These are phyloP conservation scores for Pterophyllum scalare DNA, from an alignment of 2,113 vertebrate species.

Conservation along the genomic window DNA sequence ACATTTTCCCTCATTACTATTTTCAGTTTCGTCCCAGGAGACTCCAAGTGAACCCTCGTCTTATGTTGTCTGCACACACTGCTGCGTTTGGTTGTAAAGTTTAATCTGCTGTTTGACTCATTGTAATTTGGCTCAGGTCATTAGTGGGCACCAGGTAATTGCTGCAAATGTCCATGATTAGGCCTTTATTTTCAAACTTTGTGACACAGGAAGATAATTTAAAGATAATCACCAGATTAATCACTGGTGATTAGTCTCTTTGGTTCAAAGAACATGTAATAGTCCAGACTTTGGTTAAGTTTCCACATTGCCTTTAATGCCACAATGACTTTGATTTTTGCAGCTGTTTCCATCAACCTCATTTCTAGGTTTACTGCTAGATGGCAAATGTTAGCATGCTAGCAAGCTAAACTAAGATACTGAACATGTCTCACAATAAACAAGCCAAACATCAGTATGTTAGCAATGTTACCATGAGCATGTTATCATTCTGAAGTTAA, in stretches of 20 bases:
- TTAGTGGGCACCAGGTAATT: not conserved
- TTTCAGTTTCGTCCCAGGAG: not conserved
- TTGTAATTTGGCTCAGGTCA: not conserved
- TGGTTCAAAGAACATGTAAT: fast-evolving
- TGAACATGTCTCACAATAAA: not conserved
- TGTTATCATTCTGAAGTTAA: no score
- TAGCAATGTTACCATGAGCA: not conserved
- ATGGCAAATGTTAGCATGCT: not conserved
- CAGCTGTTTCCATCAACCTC: no score
- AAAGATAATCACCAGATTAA: not conserved
- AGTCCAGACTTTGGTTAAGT: not conserved
- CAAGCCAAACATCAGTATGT: not conserved
- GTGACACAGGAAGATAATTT: not conserved
- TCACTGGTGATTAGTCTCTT: not conserved
- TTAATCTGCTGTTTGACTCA: slow-evolving; percentile 3
- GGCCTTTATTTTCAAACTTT: not conserved
- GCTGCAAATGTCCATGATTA: not conserved
- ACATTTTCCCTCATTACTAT: not conserved
- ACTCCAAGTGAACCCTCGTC: not conserved
- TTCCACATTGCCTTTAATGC: not conserved
- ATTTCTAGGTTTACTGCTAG: not conserved
- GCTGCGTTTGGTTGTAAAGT: not conserved
- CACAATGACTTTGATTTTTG: no score
- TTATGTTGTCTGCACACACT: not conserved
- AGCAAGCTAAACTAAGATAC: not conserved